Base-by-base conservation (phyloP, 2,113 vertebrate genomes). In the Lethenteron reissneri region DNA sequence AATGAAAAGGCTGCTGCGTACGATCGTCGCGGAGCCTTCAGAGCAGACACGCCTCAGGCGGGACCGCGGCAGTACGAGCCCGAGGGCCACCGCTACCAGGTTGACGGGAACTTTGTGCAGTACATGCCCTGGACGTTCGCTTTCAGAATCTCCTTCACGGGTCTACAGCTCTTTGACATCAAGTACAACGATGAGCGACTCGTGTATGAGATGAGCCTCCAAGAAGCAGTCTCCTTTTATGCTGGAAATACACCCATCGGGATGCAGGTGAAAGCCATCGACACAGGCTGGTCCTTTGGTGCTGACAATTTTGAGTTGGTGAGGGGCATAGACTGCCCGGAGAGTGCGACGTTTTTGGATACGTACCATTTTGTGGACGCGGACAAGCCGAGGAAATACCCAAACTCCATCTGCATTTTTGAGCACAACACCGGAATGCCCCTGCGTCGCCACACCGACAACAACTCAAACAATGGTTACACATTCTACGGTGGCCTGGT, bases 241-340 rank as follows among this genome's bases (percentile, higher is more conserved):
- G 79, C 86, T 0, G 92, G 92, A 1, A 80, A 84, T 76, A 84
- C 86, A 0, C 89, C 90, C 0, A 86, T 85, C 0, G 84, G 82
- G 77, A 92, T 92, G 89, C 87, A 92, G 78, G 91, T 89, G 72
- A 92, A 88, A 74, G 94, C 86, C 78, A 79, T 95, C 0, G 90
- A 95, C 0, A 79, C 83, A 0, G 85, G 88, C 11, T 95, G 89
- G 88, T 83, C 83, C 1, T 82, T 97, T 87, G 90, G 92, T 10
- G 75, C 77, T 2, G 77, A 82, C 8, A 75, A 79, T 25, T 84
- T 76, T 1, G 91, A 95, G 76, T 76, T 97, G 71, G 87, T 87
- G 0, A 81, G 81, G 0, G 89, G 90, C 64, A 76, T 91, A 0
- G 92, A 92, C 79, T 97, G 92, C 74, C 92, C 91, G 0, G 85